Base-by-base conservation (phyloP, 2,113 vertebrate species). In the Lepisosteus osseus region DNA sequence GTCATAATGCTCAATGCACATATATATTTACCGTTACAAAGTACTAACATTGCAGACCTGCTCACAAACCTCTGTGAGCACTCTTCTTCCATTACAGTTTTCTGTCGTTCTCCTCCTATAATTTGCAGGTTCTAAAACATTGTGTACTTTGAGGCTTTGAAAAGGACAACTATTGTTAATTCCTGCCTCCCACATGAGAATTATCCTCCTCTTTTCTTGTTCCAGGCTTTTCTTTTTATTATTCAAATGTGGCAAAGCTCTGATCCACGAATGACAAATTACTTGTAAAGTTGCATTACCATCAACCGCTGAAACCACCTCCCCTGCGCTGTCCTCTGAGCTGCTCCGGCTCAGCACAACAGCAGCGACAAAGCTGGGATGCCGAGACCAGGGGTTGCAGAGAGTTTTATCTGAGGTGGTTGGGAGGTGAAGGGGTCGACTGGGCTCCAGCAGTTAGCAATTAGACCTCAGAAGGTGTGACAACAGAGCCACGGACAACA, bases 231-330 rank as follows among this genome's bases (percentile, higher is more conserved):
- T 57, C 66, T 68, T 47, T 54, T 68, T 66, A 67, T 71, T 41
- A 77, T 67, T 72, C 57, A 76, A 69, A 78, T 69, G 51, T 57
- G 69, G 67, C 47, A 69, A 57, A 71, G 68, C 72, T 74, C 29
- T 78, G 73, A 80, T 83, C 77, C 70, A 67, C 40, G 56, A 65
- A 70, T 85, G 83, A 84, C 78, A 87, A 86, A 87, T 85, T 82
- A 84, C 84, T 83, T 83, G 84, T 82, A 87, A 84, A 84, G 70
- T 82, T 84, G 79, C 80, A 83, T 89, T 86, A 86, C 71, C 66
- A 57, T 85, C 83, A 84, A 77, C 72, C 75, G 73, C 77, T 29
- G 6, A 11, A 47, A 54, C 69, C 71, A 70, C 66, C 75, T 74
- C 72, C 70, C 76, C 78, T 69, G 72, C 73, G 76, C 74, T 68